A percentile compares a stretch with the other conserved stretches of the same genome.
phyloP scores from a whole-genome alignment of 2,888 invertebrate species.

The Hipparchia semele region DNA sequence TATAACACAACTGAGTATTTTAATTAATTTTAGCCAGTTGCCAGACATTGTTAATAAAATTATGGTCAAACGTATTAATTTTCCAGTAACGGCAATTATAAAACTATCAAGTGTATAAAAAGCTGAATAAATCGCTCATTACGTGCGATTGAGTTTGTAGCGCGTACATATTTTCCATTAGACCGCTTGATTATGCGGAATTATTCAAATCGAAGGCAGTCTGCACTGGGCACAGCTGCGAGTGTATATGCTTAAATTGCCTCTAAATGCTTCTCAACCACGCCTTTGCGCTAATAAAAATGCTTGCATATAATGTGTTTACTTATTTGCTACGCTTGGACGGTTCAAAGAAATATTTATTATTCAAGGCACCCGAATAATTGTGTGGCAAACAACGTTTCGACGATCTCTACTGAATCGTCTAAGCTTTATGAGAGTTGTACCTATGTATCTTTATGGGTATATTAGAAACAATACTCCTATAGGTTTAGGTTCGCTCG shows the following conservation, averaged over 20 bases:
- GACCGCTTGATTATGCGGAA: conserved; percentile 22
- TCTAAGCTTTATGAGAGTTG: background rate
- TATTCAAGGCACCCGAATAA: background rate
- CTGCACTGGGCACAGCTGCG: conserved; percentile 6
- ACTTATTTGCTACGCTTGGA: background rate
- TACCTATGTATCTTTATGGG: background rate
- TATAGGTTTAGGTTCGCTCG: too few relatives aligned
- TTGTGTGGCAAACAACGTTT: background rate
- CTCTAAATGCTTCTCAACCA: conserved; percentile 18
- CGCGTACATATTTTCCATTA: conserved; percentile 20
- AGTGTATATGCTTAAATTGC: conserved; percentile 4
- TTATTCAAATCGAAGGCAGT: conserved; percentile 25
- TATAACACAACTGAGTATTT: too few relatives aligned
- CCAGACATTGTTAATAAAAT: conserved; percentile 4
- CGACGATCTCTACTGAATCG: background rate
- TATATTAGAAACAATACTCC: too few relatives aligned
- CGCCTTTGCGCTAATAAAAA: conserved; percentile 16
- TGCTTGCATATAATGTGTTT: background rate
- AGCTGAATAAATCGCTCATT: conserved; percentile 15
- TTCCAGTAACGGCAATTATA: conserved; percentile 14
- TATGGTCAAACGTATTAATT: background rate
- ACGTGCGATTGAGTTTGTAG: conserved; percentile 3
- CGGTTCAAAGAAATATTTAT: background rate
- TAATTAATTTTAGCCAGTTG: background rate
- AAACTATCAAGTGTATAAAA: conserved; percentile 16